These are phyloP conservation scores for Aethes cnicana DNA, from an alignment of 2,888 invertebrate species.

Conservation along the genomic window DNA sequence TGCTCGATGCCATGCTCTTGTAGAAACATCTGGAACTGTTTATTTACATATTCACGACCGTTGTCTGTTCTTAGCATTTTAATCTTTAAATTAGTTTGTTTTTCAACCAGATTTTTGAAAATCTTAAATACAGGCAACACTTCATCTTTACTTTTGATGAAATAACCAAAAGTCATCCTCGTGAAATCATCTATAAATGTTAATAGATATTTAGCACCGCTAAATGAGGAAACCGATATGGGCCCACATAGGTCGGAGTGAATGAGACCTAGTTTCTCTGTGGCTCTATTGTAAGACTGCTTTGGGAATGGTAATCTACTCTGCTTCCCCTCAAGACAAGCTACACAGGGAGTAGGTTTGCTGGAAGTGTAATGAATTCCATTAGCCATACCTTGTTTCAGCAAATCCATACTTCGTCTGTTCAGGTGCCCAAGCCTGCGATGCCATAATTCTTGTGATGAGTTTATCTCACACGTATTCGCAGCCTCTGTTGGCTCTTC, in stretches of 20 bases:
- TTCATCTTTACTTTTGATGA: slow-evolving; percentile 20
- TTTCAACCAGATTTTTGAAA: slow-evolving; percentile 34
- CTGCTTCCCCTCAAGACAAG: slow-evolving; percentile 33
- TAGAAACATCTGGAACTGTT: slow-evolving; percentile 30
- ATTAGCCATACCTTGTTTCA: slow-evolving; percentile 31
- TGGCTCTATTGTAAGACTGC: slow-evolving; percentile 16
- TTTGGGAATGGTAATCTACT: slow-evolving; percentile 32
- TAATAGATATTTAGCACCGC: slow-evolving; percentile 3
- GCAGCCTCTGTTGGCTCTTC: neutral
- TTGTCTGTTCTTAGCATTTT: slow-evolving; percentile 34
- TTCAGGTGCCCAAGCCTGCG: slow-evolving; percentile 31
- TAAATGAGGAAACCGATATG: neutral
- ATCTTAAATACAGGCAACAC: slow-evolving; percentile 26
- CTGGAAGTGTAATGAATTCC: slow-evolving; percentile 27
- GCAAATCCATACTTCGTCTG: slow-evolving; percentile 26
- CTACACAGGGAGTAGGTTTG: slow-evolving; percentile 24
- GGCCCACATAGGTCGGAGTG: slow-evolving; percentile 2
- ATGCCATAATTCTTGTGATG: slow-evolving; percentile 30
- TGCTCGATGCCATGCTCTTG: slow-evolving; percentile 38
- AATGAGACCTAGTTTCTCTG: slow-evolving; percentile 25
- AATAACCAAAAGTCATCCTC: slow-evolving; percentile 7
- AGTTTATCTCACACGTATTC: neutral
- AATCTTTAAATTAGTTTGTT: slow-evolving; percentile 32
- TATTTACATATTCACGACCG: slow-evolving; percentile 35
- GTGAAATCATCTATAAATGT: slow-evolving; percentile 21